These are phyloP conservation scores for Pocillopora meandrina DNA, from an alignment of 92 coral and sea anemone species.

Conservation along the genomic window DNA sequence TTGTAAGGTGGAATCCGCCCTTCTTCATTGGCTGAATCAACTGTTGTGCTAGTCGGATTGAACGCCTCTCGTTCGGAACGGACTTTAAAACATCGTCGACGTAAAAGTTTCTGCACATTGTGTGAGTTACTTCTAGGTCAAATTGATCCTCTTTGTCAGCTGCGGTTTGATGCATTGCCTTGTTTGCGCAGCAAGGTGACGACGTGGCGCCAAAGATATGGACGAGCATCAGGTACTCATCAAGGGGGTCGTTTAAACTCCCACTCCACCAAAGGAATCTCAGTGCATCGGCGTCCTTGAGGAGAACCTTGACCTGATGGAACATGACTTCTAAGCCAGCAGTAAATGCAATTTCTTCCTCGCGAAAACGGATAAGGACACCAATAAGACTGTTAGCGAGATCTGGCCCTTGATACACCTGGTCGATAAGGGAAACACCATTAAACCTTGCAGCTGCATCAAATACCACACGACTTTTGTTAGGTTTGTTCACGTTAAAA, in stretches of 20 bases:
- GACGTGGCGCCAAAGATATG: constrained; percentile 44
- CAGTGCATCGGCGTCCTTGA: constrained; percentile 4
- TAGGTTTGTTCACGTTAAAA: constrained; percentile 31
- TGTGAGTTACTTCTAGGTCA: constrained; percentile 8
- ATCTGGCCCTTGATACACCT: constrained; percentile 33
- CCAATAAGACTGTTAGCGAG: constrained; percentile 32
- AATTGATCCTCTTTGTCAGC: constrained; percentile 33
- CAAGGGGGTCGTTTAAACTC: constrained; percentile 14
- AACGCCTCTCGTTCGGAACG: not conserved
- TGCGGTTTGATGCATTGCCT: constrained; percentile 32
- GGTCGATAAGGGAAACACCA: constrained; percentile 37
- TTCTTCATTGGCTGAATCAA: constrained; percentile 21
- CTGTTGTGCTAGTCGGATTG: constrained; percentile 21
- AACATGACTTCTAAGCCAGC: constrained; percentile 22
- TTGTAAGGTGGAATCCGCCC: constrained; percentile 47
- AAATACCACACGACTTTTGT: constrained; percentile 32
- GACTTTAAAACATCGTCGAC: constrained; percentile 40
- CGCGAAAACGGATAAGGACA: constrained; percentile 37
- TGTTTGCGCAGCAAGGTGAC: constrained; percentile 50
- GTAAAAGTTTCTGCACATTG: constrained; percentile 36
- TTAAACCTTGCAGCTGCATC: constrained; percentile 39
- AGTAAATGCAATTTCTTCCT: constrained; percentile 17
- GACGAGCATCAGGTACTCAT: constrained; percentile 45
- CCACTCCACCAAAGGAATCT: constrained; percentile 29
- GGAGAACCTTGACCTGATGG: constrained; percentile 24